These are phyloP conservation scores for Cetonia aurata DNA, from an alignment of 2,888 invertebrate species.

Conservation along the genomic window DNA sequence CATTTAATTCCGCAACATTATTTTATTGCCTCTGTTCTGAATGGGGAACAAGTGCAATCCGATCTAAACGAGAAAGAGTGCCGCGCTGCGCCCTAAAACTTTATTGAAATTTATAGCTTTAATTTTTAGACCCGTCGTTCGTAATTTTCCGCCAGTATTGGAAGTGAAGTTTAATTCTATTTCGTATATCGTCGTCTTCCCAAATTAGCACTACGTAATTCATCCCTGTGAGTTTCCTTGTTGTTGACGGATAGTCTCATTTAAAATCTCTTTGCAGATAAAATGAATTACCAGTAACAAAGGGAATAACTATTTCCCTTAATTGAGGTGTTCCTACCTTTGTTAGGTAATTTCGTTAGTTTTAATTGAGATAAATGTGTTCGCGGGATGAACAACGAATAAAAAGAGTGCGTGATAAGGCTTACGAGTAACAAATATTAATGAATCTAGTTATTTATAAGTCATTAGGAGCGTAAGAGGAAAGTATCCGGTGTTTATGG, in stretches of 20 bases:
- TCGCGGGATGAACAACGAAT: constrained; percentile 19
- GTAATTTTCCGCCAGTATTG: constrained; percentile 17
- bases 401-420: constrained; percentile 29
- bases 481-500: neutral
- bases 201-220: constrained; percentile 22
- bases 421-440: constrained; percentile 34
- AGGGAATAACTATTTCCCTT: constrained; percentile 41
- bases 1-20: too few species aligned
- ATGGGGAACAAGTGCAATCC: too few species aligned
- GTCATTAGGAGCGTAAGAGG: constrained; percentile 2
- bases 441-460: constrained; percentile 30
- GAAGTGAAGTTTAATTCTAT: constrained; percentile 28
- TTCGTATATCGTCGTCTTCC: constrained; percentile 23
- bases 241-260: constrained; percentile 17
- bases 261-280: constrained; percentile 31
- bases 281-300: constrained; percentile 39
- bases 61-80: too few species aligned
- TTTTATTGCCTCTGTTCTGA: too few species aligned
- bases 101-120: constrained; percentile 23
- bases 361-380: constrained; percentile 39
- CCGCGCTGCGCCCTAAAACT: neutral
- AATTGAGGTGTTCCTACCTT: constrained; percentile 30
- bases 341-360: constrained; percentile 35
- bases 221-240: constrained; percentile 13
- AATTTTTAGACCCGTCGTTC: constrained; percentile 14